Percentiles rank a stretch among this genome's conserved stretches.
These are phyloP conservation scores for Diachasmimorpha longicaudata DNA, from an alignment of 1,140 invertebrate genomes.

Conservation along the genomic window DNA sequence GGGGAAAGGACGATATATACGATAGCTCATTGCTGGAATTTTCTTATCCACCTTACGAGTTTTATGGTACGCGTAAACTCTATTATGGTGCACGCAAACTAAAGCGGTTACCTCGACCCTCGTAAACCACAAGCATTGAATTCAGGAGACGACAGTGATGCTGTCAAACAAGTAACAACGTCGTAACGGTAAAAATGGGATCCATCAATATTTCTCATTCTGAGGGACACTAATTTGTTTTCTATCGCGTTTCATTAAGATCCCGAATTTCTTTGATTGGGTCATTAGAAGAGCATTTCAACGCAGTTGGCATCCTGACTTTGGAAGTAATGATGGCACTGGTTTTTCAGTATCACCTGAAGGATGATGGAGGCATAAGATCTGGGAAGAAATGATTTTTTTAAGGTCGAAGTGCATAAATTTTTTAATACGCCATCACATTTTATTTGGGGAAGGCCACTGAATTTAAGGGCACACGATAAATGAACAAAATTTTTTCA, in stretches of 20 bases:
- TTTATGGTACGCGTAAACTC: slow-evolving; percentile 2
- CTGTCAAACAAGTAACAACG: not conserved
- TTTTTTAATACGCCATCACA: too few relatives aligned
- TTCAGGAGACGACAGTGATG: not conserved
- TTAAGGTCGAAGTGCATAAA: too few relatives aligned
- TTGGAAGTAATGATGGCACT: too few relatives aligned
- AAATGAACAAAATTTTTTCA: too few relatives aligned
- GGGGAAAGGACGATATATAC: not conserved
- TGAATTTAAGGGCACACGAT: too few relatives aligned
- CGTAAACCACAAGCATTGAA: not conserved
- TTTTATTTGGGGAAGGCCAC: too few relatives aligned
- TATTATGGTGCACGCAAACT: slow-evolving; percentile 2
- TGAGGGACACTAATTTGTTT: not conserved
- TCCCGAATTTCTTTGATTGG: too few relatives aligned
- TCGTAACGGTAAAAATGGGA: not conserved
- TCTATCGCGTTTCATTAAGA: not conserved
- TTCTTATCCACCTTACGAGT: not conserved
- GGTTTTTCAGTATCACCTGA: too few relatives aligned
- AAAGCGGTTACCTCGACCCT: not conserved
- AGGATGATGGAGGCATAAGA: too few relatives aligned
- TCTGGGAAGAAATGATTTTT: too few relatives aligned
- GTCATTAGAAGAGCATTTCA: too few relatives aligned
- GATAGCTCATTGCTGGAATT: not conserved
- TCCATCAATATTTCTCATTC: not conserved
- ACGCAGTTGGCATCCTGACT: too few relatives aligned